Evolutionary conservation across 1,140 invertebrate species (phyloP), one percentile per base, ranked within the genome.

Genomic region (Drosophila aff.): DNA sequence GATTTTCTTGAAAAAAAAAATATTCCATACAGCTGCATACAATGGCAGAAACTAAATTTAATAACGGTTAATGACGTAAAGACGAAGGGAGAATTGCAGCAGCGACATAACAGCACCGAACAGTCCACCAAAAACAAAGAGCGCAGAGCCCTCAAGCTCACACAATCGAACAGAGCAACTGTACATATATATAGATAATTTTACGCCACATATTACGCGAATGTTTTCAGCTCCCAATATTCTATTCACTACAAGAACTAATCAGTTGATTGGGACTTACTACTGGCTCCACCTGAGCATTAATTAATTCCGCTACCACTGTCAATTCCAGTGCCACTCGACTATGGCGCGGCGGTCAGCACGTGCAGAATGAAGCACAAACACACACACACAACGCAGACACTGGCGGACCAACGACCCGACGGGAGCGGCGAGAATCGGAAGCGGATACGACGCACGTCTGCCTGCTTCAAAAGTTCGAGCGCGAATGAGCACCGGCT

Each of bases 51-150:
- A 49, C 50, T 57, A 76, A 50, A 49, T 76, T 76, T 61, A 75
- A 73, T 73, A 78, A 78, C 74, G 57, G 75, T 78, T 68, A 77
- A 78, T 77, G 75, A 78, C 75, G 75, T 69, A 77, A 78, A 64
- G 23, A 8, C 28, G 33, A 47, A 57, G 57, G 62, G 33, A 53
- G 52, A 76, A 76, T 36, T 75, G 60, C 73, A 57, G 10, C 36
- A 61, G 57, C 53, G 40, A 40, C 40, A 67, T 41, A 65, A 46
- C 36, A 67, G 43, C 44, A 33, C 16, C 2, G 16, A 15, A 23
- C 21, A 23, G 44, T 7, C 21, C 18, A 59, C 28, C 43, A 41
- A 59, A 59, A 72, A 73, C 50, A 72, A 73, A 53, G 68, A 50
- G 21, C 41, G 15, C 49, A 41, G 36, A 23, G 40, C 33, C 52